Evolutionary conservation across 2,797 vertebrate genomes (phyloP), one percentile per base, ranked within the genome.

Genomic region (Hyperoplus lanceolatus): DNA sequence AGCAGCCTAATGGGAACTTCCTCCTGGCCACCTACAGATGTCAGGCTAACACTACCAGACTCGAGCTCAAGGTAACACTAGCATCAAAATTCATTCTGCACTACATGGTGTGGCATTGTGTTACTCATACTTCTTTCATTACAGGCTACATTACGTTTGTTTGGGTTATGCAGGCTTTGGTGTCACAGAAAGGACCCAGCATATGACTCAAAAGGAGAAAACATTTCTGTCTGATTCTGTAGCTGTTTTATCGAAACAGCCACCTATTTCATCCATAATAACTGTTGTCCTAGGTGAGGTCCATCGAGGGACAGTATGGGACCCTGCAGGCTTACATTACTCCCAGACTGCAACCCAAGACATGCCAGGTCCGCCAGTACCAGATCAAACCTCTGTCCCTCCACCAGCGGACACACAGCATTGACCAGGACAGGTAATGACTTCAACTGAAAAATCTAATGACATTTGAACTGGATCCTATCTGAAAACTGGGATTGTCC

Each of bases 291-390:
- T 73, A 99, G 98, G 95, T 99, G 88, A 95, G 98, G 41, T 99
- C 98, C 0, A 99, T 99, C n/a, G 98, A 99, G 94, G 98, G 98
- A 42, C 98, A 99, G 83, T 99, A 98, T 1, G 98, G 98, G 62
- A 99, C 94, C 8, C 95, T 99, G 65, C 98, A 98, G 91, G 97
- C 97, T 0, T 99, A 99, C 8, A 83, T 99, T 70, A 99, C 97
- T 6, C 98, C 98, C 38, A 96, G 98, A 86, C 96, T 99, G 85
- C 97, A 99, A 85, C 98, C 98, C 7, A 99, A 98, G 95, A 98
- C 98, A n/a, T 99, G 98, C 86, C 98, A 99, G 82, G 97, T 97
- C 42, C 96, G 94, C 56, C 97, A 97, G 49, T 99, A 99, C 88
- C 97, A 96, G 84, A 98, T 99, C 86, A 99, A 97, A 86, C 98